These are phyloP conservation scores for Spilarctia lutea DNA, from an alignment of 2,888 invertebrate genomes.

Conservation along the genomic window DNA sequence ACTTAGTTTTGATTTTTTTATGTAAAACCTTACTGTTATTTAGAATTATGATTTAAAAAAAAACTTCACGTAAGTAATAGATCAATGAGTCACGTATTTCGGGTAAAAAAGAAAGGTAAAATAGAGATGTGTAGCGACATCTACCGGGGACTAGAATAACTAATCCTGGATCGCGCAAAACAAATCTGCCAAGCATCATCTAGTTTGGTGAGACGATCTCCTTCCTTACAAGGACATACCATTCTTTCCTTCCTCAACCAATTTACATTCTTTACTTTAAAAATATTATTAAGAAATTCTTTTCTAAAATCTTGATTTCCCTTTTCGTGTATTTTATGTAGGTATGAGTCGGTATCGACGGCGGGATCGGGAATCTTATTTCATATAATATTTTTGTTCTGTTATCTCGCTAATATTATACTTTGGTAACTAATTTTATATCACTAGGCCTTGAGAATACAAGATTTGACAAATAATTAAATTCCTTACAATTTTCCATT, in stretches of 20 bases:
- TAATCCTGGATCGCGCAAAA: background rate
- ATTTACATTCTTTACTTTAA: background rate
- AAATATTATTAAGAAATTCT: background rate
- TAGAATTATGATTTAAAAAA: too few species aligned
- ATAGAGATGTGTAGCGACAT: background rate
- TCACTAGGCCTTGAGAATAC: background rate
- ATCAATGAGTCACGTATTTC: too few species aligned
- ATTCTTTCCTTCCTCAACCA: background rate
- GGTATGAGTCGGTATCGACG: background rate
- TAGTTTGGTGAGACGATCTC: background rate
- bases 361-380: background rate
- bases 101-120: too few species aligned
- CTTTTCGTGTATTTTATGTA: conserved; percentile 7
- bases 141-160: background rate
- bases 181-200: background rate
- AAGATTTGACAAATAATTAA: background rate
- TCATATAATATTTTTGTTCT: background rate
- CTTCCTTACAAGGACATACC: background rate
- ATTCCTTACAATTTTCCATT: background rate
- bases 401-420: background rate
- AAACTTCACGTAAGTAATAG: too few species aligned
- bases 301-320: background rate
- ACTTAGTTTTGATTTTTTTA: too few species aligned
- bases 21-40: too few species aligned
- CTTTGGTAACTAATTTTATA: background rate